Conservation (phyloP, 2,113 vertebrate genomes). For the Gymnorhina tibicen region DNA sequence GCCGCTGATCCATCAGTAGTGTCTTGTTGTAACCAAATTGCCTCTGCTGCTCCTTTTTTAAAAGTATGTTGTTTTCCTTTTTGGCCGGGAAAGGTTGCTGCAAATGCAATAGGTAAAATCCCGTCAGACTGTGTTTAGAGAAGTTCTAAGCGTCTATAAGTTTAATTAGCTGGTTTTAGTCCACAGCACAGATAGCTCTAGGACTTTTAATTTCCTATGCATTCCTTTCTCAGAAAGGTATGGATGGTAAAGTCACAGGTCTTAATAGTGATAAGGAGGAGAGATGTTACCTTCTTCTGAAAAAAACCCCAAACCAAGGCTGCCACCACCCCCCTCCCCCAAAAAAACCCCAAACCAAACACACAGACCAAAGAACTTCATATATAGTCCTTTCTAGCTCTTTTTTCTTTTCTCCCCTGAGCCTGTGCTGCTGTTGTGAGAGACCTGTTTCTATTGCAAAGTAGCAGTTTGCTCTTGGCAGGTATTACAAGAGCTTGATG, state of each 20-base stretch:
- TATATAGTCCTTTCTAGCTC: not conserved
- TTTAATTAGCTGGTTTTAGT: not conserved
- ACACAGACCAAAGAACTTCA: fast-evolving
- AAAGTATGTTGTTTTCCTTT: not conserved
- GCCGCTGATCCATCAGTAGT: not conserved
- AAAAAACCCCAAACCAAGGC: fast-evolving
- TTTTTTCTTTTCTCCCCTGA: not conserved
- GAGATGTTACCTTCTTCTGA: not conserved
- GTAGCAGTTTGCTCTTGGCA: not conserved
- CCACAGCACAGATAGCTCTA: not conserved
- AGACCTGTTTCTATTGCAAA: not conserved
- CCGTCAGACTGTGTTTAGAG: not conserved
- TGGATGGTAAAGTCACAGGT: not conserved
- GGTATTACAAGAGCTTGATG: not conserved
- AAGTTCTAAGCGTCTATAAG: not conserved
- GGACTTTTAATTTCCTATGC: not conserved
- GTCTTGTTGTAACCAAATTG: not conserved
- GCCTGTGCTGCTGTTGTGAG: not conserved
- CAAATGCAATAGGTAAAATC: not conserved
- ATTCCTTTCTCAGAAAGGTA: not conserved
- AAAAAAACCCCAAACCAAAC: too few relatives aligned
- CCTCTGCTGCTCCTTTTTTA: not conserved
- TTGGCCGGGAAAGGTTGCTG: not conserved
- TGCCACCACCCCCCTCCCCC: too few relatives aligned
- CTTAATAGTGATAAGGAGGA: not conserved